Base-by-base conservation (phyloP, 2,888 invertebrate genomes). In the Salticus scenicus region DNA sequence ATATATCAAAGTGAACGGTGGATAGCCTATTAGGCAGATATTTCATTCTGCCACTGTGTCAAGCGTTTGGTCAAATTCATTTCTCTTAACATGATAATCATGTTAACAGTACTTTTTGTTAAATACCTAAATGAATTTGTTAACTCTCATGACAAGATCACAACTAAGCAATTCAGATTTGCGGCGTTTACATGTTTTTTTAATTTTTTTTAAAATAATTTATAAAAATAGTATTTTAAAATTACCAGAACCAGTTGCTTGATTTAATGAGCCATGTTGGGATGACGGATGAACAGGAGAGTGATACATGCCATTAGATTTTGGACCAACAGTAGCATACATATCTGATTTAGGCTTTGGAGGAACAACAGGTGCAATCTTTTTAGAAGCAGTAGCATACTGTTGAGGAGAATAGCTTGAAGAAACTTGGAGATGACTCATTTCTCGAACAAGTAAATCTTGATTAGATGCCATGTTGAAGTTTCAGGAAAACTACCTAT, bases 301-400 rank as follows among this genome's bases (percentile, higher is more conserved):
- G 47, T 86, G 86, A 33, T 76, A 86, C 86, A 78, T 86, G 5
- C 86, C 86, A 80, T 86, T 86, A 10, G 86, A 80, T 72, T 86
- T 86, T 12, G 71, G 51, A 33, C 37, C 47, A 41, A 86, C 71
- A 1, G 80, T 67, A 47, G 80, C 86, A 66, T 86, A 86, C 75
- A 86, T 80, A 30, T 86, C 86, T 2, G 84, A 70, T 75, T 87
- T 87, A 5, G 87, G 87, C 71, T 87, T 87, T 0, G 87, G 87
- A 64, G 87, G 87, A 17, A 81, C 74, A 33, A 83, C 79, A n/a
- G 87, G 83, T 0, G 85, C 81, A 28, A 83, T 67, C 51, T 87
- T 87, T 63, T 83, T 83, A 28, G 30, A 69, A 20, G 37, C 28
- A 24, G 85, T 70, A 17, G 87, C 80, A 74, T 87, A 87, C 41